A percentile compares a stretch with the other conserved stretches of the same genome.
Conservation (phyloP, 2,113 vertebrate genomes). For the Trematocara nigrifrons region DNA sequence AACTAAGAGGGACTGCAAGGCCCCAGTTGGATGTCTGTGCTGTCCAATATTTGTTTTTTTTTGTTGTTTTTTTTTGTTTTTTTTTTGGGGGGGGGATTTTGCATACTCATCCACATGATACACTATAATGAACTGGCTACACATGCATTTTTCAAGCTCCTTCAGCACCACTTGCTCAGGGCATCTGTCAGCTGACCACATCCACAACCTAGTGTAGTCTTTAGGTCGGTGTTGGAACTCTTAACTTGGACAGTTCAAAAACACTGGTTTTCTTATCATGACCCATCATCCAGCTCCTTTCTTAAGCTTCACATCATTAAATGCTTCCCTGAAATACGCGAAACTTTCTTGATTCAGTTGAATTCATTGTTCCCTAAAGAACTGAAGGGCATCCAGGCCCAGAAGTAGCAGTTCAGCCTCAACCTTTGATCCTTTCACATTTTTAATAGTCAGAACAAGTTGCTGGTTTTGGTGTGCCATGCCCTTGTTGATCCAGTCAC, state of each 20-base stretch:
- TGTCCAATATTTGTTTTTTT: neutral
- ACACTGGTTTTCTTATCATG: neutral
- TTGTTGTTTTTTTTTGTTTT: neutral
- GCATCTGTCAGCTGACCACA: neutral
- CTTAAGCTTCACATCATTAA: neutral
- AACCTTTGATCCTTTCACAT: neutral
- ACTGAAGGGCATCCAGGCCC: neutral
- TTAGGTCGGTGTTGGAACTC: neutral
- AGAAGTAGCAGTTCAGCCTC: neutral
- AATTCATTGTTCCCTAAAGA: neutral
- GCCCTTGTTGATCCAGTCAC: neutral
- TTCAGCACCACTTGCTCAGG: neutral
- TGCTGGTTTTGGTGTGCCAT: neutral
- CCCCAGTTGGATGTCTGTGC: fast-evolving
- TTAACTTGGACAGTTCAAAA: neutral
- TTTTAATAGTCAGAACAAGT: neutral
- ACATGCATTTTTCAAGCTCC: neutral
- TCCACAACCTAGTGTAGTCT: neutral
- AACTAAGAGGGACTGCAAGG: fast-evolving
- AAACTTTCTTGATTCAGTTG: neutral
- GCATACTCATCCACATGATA: neutral
- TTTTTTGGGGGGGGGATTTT: neutral
- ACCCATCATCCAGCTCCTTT: neutral
- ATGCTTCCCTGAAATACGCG: neutral
- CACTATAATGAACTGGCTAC: neutral